A percentile compares a stretch with the other conserved stretches of the same genome.
Evolutionary conservation across 2,888 invertebrate genomes (phyloP).

Genomic region (Leptothorax acervorum): DNA sequence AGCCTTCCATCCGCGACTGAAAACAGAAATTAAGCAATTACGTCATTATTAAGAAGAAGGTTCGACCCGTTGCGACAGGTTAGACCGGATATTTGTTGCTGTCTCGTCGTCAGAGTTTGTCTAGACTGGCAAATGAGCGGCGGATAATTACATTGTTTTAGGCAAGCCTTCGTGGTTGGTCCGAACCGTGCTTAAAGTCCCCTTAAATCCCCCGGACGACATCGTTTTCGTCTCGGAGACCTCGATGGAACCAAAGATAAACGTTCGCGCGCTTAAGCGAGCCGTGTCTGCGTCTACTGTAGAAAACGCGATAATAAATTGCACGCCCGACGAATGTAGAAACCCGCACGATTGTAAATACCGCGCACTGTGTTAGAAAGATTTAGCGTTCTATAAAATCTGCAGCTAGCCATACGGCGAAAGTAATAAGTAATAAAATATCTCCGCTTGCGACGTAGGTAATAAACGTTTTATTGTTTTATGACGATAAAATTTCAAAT

Average conservation of each 20-base stretch:
- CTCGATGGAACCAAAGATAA: constrained; percentile 66
- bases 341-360: constrained; percentile 3
- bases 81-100: constrained; percentile 64
- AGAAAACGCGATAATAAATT: constrained; percentile 35
- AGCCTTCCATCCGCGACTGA: constrained; percentile 46
- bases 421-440: constrained; percentile 19
- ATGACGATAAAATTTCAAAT: not conserved
- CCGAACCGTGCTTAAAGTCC: constrained; percentile 59
- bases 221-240: constrained; percentile 40
- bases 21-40: constrained; percentile 83
- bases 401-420: not conserved
- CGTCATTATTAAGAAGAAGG: constrained; percentile 74
- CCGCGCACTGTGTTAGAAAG: constrained; percentile 20
- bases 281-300: not conserved
- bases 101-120: constrained; percentile 62
- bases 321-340: not conserved
- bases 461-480: constrained; percentile 20
- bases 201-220: constrained; percentile 31
- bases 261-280: constrained; percentile 16
- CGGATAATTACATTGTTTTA: constrained; percentile 71
- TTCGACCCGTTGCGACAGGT: constrained; percentile 30
- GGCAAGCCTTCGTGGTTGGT: constrained; percentile 45
- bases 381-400: constrained; percentile 48
- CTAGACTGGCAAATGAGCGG: constrained; percentile 63
- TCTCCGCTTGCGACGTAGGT: not conserved